Conservation (phyloP, 2,888 invertebrate genomes). For the Netelia melanura region DNA sequence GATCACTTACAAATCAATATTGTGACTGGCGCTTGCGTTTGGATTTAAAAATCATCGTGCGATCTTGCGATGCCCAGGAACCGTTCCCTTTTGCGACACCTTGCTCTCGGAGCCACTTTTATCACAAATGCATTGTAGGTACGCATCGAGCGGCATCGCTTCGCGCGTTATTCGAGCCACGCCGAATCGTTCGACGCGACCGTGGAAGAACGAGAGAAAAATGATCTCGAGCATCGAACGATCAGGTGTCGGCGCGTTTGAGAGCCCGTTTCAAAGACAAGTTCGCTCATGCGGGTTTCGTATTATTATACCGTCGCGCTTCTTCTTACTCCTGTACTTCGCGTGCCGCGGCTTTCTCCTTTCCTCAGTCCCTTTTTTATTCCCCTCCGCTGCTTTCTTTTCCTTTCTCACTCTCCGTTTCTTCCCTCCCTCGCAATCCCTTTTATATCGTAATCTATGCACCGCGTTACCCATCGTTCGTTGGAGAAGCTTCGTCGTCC, state of each 20-base stretch:
- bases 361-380: conserved; percentile 11
- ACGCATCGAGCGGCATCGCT: conserved; percentile 10
- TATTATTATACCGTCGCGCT: conserved; percentile 12
- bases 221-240: conserved; percentile 69
- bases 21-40: conserved; percentile 61
- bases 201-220: conserved; percentile 28
- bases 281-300: conserved; percentile 64
- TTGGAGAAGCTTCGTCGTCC: conserved; percentile 17
- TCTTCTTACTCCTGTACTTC: conserved; percentile 21
- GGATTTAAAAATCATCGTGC: not conserved
- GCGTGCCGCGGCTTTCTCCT: not conserved
- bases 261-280: conserved; percentile 70
- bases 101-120: no score
- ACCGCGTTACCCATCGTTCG: conserved; percentile 6
- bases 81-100: no score
- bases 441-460: conserved; percentile 30
- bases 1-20: conserved; percentile 64
- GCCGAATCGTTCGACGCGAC: not conserved
- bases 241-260: conserved; percentile 79
- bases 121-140: not conserved
- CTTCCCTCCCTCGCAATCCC: conserved; percentile 32
- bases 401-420: not conserved
- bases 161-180: conserved; percentile 20
- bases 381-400: not conserved
- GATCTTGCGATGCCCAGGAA: not conserved